Evolutionary conservation across 2,888 invertebrate genomes (phyloP).

Genomic region (Altica lythri): DNA sequence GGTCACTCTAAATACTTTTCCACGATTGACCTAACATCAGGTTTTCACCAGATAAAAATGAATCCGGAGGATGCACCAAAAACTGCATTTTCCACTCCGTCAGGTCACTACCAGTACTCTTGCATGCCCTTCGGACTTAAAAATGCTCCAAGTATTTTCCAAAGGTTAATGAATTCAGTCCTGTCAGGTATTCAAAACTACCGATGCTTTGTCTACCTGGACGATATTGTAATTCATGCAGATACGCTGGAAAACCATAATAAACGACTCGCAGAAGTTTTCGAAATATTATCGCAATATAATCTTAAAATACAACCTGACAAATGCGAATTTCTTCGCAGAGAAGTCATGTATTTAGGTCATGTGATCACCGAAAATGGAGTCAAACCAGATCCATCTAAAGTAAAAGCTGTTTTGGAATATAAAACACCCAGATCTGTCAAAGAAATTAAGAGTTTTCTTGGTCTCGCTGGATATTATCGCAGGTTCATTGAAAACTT

Average conservation of each 20-base stretch:
- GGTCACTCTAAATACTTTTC: slow-evolving; percentile 50
- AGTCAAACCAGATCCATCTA: slow-evolving; percentile 30
- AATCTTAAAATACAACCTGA: slow-evolving; percentile 36
- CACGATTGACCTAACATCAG: slow-evolving; percentile 51
- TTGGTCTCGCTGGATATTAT: slow-evolving; percentile 37
- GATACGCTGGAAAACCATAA: slow-evolving; percentile 40
- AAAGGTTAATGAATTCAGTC: slow-evolving; percentile 35
- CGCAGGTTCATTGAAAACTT: slow-evolving; percentile 31
- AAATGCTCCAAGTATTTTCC: slow-evolving; percentile 30
- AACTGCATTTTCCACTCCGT: slow-evolving; percentile 49
- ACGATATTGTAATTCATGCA: slow-evolving; percentile 48
- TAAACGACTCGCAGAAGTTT: slow-evolving; percentile 33
- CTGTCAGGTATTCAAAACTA: slow-evolving; percentile 41
- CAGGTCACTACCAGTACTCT: slow-evolving; percentile 14
- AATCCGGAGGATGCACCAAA: slow-evolving; percentile 44
- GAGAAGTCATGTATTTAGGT: slow-evolving; percentile 34
- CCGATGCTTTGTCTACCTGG: slow-evolving; percentile 49
- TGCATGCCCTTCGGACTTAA: slow-evolving; percentile 28
- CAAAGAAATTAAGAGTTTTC: slow-evolving; percentile 35
- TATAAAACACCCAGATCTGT: slow-evolving; percentile 24
- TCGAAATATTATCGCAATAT: slow-evolving; percentile 28
- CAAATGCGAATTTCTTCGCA: slow-evolving; percentile 30
- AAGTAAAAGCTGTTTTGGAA: slow-evolving; percentile 27
- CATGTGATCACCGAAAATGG: slow-evolving; percentile 33
- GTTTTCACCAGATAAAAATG: slow-evolving; percentile 53